A percentile compares a stretch with the other conserved stretches of the same genome.
Evolutionary conservation across 2,888 invertebrate genomes (phyloP).

Genomic region (Chrysopilus asiliformis): DNA sequence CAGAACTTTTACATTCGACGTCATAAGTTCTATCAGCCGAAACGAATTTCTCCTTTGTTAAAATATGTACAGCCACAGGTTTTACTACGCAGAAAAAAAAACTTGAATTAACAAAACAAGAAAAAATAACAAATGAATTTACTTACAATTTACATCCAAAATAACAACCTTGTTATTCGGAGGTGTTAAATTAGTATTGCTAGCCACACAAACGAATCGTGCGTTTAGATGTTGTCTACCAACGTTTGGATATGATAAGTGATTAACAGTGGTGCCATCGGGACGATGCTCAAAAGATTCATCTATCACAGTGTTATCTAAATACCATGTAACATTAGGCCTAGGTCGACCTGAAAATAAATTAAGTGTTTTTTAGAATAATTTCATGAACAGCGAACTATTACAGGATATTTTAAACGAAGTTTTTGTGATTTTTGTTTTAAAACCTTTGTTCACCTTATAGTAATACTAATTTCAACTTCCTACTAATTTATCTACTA

Average conservation of each 20-base stretch:
- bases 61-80: slow-evolving; percentile 68
- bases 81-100: slow-evolving; percentile 50
- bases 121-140: background rate
- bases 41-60: slow-evolving; percentile 70
- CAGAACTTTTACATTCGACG: slow-evolving; percentile 74
- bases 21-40: slow-evolving; percentile 78
- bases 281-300: slow-evolving; percentile 59
- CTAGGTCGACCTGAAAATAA: slow-evolving; percentile 51
- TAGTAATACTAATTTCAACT: no score
- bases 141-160: slow-evolving; percentile 78
- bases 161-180: slow-evolving; percentile 67
- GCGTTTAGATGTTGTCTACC: slow-evolving; percentile 72
- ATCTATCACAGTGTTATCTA: slow-evolving; percentile 72
- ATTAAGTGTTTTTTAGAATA: no score
- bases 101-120: slow-evolving; percentile 1
- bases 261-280: slow-evolving; percentile 63
- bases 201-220: slow-evolving; percentile 73
- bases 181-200: slow-evolving; percentile 69
- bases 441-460: no score
- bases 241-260: slow-evolving; percentile 63
- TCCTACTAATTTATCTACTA: no score
- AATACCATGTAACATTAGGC: slow-evolving; percentile 71
- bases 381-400: no score
- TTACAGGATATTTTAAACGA: no score
- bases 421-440: no score